Evolutionary conservation across 2,797 vertebrate species (phyloP), one percentile per base, ranked within the genome.

Genomic region (Tangara arthus): DNA sequence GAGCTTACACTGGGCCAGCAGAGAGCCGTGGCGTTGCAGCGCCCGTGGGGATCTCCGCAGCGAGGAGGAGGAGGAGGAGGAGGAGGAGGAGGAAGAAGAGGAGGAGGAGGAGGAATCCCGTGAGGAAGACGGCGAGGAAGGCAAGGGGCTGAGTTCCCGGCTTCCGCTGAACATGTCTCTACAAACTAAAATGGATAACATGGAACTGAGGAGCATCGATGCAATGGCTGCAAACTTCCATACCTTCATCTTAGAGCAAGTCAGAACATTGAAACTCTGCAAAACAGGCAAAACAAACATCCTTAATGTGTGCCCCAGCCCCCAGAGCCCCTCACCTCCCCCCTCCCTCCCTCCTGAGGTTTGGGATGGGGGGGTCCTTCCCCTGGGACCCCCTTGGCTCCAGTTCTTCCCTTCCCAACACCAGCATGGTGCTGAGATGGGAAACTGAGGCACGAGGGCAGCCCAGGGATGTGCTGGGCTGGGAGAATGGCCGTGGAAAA

Each of bases 241-340:
- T 99, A 99, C 98, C 99, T 99, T 99, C 99, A 99, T 99, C 98
- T 99, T 99, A 98, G 98, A 98, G 98, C 97, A 97, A 98, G 97
- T 98, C 98, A 98, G 98, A 98, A 98, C 99, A 99, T 99, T 98
- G 99, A 98, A 98, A 98, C 98, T 98, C 99, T 99, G 98, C 65
- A 83, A 98, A 97, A 98, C 93, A 96, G 93, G 81, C 95, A 85
- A 96, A 96, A 95, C 82, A 94, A 95, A 95, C 16, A 91, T 94
- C 77, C 92, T 95, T 66, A 82, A 73, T 91, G 73, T 0, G 0
- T 0, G 2, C 63, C 78, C 60, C 5, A 9, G 4, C 47, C 46
- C 53, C 0, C 2, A 2, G 21, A 2, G 24, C 55, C 55, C 20
- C 69, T 26, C 3, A 72, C 68, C 52, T 2, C n/a, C 55, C n/a